These are phyloP conservation scores for Nothobranchius furzeri DNA, from an alignment of 2,113 vertebrate genomes.

Conservation along the genomic window DNA sequence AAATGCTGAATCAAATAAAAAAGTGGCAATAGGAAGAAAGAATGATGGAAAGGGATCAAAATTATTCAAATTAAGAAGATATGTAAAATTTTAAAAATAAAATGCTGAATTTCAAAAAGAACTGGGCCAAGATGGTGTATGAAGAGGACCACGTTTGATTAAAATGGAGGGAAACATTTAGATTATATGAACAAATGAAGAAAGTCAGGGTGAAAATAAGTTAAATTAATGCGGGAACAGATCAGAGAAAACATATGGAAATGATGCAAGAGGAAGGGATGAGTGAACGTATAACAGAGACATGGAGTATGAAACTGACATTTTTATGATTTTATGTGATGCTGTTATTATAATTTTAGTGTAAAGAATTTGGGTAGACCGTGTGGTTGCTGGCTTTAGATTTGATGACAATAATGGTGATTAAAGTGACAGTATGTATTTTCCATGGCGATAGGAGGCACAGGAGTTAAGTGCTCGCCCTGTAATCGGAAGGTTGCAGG, in stretches of 20 bases:
- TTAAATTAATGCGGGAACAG: too few species aligned
- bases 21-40: neutral
- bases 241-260: neutral
- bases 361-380: neutral
- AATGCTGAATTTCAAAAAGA: neutral
- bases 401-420: too few species aligned
- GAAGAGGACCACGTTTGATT: neutral
- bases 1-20: neutral
- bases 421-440: too few species aligned
- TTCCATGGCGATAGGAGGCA: too few species aligned
- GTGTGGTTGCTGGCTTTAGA: too few species aligned
- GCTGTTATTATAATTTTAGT: too few species aligned
- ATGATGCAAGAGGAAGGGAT: too few species aligned
- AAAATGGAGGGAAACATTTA: neutral
- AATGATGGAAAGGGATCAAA: neutral
- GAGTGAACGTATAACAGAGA: too few species aligned
- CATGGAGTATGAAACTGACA: too few species aligned
- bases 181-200: neutral
- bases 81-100: neutral
- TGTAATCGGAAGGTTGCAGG: too few species aligned
- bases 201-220: neutral
- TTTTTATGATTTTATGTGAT: too few species aligned
- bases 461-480: too few species aligned
- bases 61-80: neutral
- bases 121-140: neutral